Percentiles rank a stretch among this genome's conserved stretches.
Conservation (phyloP, 2,797 vertebrate genomes). For the Rhynchotus rufescens region DNA sequence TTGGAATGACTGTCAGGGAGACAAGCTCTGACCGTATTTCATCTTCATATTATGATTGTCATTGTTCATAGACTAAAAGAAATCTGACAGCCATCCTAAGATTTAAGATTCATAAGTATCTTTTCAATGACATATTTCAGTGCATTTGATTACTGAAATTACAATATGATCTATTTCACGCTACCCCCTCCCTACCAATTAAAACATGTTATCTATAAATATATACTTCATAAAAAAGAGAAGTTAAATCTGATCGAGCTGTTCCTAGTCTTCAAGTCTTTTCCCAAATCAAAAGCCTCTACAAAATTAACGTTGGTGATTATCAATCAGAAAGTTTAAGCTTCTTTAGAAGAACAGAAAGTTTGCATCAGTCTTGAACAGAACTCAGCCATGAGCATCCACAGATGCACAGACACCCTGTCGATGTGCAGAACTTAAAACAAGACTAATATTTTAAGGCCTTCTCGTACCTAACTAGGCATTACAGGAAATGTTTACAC, state of each 20-base stretch:
- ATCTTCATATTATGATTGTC: slow-evolving; percentile 53
- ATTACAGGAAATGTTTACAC: not conserved
- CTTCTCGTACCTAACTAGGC: not conserved
- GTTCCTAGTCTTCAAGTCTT: not conserved
- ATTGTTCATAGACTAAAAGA: slow-evolving; percentile 65
- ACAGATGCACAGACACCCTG: not conserved
- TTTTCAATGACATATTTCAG: slow-evolving; percentile 53
- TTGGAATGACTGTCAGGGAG: slow-evolving; percentile 59
- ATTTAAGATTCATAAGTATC: slow-evolving; percentile 60
- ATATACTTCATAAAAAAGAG: slow-evolving; percentile 14
- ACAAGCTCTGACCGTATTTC: slow-evolving; percentile 59
- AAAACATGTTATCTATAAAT: slow-evolving; percentile 32
- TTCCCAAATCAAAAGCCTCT: slow-evolving; percentile 1
- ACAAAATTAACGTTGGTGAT: not conserved
- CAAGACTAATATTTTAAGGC: not conserved
- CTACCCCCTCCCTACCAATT: slow-evolving; percentile 15
- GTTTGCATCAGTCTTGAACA: not conserved
- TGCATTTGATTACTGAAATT: slow-evolving; percentile 55
- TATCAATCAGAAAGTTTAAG: slow-evolving; percentile 15
- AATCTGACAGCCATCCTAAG: slow-evolving; percentile 64
- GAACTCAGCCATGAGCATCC: not conserved
- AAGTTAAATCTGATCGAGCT: slow-evolving; percentile 20
- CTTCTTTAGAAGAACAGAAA: not conserved
- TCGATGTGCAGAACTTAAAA: not conserved
- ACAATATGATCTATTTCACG: slow-evolving; percentile 44